phyloP scores from a whole-genome alignment of 1,140 invertebrate species.

The Eubasilissa regina region DNA sequence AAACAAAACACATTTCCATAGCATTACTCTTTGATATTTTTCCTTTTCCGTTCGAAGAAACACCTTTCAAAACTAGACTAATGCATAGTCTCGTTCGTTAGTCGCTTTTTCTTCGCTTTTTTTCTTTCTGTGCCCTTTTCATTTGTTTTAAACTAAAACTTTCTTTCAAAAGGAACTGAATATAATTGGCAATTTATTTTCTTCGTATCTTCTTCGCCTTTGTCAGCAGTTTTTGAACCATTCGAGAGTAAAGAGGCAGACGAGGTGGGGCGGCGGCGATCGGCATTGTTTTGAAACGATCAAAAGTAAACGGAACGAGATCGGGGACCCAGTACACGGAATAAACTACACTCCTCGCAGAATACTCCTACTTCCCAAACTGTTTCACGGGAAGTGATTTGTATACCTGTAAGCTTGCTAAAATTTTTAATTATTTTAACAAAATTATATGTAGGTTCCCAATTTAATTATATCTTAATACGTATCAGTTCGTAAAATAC shows the following conservation, averaged over 20 bases:
- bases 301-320: slow-evolving; percentile 55
- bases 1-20: slow-evolving; percentile 12
- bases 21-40: slow-evolving; percentile 34
- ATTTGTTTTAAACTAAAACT: slow-evolving; percentile 54
- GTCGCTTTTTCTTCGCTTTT: slow-evolving; percentile 18
- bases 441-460: no score
- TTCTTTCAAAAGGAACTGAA: slow-evolving; percentile 52
- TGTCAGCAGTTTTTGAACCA: slow-evolving; percentile 59
- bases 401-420: no score
- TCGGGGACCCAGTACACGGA: slow-evolving; percentile 41
- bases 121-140: slow-evolving; percentile 44
- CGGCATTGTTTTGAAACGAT: slow-evolving; percentile 53
- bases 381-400: not conserved
- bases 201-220: slow-evolving; percentile 57
- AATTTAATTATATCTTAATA: no score
- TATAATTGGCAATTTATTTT: slow-evolving; percentile 58
- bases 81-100: slow-evolving; percentile 43
- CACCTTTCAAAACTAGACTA: slow-evolving; percentile 33
- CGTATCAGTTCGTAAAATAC: no score
- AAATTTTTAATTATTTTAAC: no score
- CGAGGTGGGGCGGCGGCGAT: slow-evolving; percentile 34
- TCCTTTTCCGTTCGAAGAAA: slow-evolving; percentile 12
- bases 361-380: not conserved
- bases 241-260: slow-evolving; percentile 51
- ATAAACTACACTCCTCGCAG: slow-evolving; percentile 8